Base-by-base conservation (phyloP, 2,113 vertebrate species). In the Plectropomus leopardus region DNA sequence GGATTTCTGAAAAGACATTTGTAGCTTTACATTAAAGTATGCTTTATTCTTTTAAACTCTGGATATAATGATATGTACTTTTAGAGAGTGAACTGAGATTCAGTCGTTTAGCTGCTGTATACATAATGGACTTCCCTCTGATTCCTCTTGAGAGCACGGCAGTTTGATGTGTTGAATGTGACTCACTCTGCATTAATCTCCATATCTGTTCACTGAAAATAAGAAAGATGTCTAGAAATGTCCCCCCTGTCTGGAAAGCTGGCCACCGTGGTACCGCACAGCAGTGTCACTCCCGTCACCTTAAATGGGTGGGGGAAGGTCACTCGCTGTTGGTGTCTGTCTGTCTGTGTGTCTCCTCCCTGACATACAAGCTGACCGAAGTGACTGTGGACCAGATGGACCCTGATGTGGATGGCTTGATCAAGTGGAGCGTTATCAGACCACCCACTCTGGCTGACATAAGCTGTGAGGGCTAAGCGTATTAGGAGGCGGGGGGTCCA, bases 381-480 rank as follows among this genome's bases (percentile, higher is more conserved):
- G 82, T 86, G 83, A 91, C 88, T 86, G 67, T 21, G 26, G 87
- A 87, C 88, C 89, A 94, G 93, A 94, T 93, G 89, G 91, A 91
- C 80, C 78, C 88, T 84, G 91, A 91, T 90, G 91, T 51, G 88
- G 87, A 91, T 80, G 87, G 83, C 87, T 89, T 91, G 92, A 93
- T 94, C 90, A 89, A 94, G 92, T 85, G 83, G 78, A 89, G 87
- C 81, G 51, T 85, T 87, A 90, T 91, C 90, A 82, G 92, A 94
- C 93, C 93, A 93, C 92, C 93, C 86, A 86, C 93, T 83, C 90
- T 48, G 85, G 72, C 85, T 88, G 90, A 93, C 90, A 93, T 90
- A 91, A 93, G 91, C 90, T 89, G 87, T 69, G 76, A 89, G 81
- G 77, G 73, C 88, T 92, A 93, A 93, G 93, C 85, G 87, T 88